phyloP scores from a whole-genome alignment of 2,888 invertebrate genomes.

The Tanytarsus gracilentus region DNA sequence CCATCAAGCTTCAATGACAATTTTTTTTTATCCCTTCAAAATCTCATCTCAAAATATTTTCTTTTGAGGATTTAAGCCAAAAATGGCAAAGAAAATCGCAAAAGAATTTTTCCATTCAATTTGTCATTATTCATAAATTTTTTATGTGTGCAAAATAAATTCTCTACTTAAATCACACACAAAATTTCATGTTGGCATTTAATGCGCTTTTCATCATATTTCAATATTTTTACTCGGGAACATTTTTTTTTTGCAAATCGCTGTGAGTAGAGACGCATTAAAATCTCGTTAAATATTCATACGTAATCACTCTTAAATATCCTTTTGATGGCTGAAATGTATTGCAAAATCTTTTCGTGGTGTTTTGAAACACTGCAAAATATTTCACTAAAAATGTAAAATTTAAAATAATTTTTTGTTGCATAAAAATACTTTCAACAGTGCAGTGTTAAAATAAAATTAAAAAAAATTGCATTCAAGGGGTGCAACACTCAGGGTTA shows the following conservation, averaged over 20 bases:
- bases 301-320: slow-evolving; percentile 23
- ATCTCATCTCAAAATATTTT: neutral
- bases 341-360: neutral
- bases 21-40: neutral
- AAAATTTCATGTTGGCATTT: slow-evolving; percentile 6
- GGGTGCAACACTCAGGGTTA: no score
- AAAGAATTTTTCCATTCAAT: no score
- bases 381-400: neutral
- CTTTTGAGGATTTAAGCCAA: no score
- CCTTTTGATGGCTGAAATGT: slow-evolving; percentile 20
- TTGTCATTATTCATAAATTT: slow-evolving; percentile 6
- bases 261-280: slow-evolving; percentile 30
- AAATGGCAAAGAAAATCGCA: no score
- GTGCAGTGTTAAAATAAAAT: no score
- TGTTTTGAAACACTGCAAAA: neutral
- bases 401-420: no score
- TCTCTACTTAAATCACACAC: neutral
- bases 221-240: neutral
- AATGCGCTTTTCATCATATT: neutral
- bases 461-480: no score
- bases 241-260: neutral
- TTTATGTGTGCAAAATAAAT: slow-evolving; percentile 13
- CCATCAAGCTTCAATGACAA: no score
- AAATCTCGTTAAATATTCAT: slow-evolving; percentile 31
- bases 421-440: no score